Evolutionary conservation across 2,113 vertebrate species (phyloP).

Genomic region (Mormyrus lacerda): DNA sequence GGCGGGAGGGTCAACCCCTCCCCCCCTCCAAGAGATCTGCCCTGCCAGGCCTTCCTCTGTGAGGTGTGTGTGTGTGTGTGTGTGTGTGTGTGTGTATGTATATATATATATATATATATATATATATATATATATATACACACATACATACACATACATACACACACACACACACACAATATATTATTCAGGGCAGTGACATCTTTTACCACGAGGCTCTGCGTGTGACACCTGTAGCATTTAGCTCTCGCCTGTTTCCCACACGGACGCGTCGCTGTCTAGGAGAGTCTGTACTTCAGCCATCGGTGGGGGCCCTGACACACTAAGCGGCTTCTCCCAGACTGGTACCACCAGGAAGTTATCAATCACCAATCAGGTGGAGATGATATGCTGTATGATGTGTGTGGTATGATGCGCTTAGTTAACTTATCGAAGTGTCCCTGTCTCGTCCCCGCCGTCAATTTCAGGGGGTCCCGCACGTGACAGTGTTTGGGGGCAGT

Average conservation of each 20-base stretch:
- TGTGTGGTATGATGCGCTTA: not conserved
- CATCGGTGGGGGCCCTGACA: slow-evolving; percentile 13
- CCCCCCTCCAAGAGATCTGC: not conserved
- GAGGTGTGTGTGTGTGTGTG: not conserved
- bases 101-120: too few relatives aligned
- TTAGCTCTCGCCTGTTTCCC: slow-evolving; percentile 55
- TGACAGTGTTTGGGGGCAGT: not conserved
- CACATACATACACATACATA: too few relatives aligned
- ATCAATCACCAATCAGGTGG: not conserved
- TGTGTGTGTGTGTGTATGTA: too few relatives aligned
- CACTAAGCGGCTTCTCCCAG: slow-evolving; percentile 19
- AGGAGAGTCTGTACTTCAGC: slow-evolving; percentile 53
- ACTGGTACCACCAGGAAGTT: slow-evolving; percentile 20
- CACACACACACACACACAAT: too few relatives aligned
- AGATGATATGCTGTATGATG: not conserved
- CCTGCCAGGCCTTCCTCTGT: not conserved
- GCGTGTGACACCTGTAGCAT: slow-evolving; percentile 28
- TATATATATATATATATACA: too few relatives aligned
- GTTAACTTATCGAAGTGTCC: not conserved
- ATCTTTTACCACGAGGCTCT: not conserved
- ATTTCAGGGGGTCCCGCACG: not conserved
- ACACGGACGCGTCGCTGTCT: slow-evolving; percentile 52
- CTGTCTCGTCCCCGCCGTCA: not conserved
- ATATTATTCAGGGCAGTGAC: not conserved
- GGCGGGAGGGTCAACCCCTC: not conserved